A percentile compares a stretch with the other conserved stretches of the same genome.
These are phyloP conservation scores for Octonoba sinensis DNA, from an alignment of 2,888 invertebrate genomes.

Conservation along the genomic window DNA sequence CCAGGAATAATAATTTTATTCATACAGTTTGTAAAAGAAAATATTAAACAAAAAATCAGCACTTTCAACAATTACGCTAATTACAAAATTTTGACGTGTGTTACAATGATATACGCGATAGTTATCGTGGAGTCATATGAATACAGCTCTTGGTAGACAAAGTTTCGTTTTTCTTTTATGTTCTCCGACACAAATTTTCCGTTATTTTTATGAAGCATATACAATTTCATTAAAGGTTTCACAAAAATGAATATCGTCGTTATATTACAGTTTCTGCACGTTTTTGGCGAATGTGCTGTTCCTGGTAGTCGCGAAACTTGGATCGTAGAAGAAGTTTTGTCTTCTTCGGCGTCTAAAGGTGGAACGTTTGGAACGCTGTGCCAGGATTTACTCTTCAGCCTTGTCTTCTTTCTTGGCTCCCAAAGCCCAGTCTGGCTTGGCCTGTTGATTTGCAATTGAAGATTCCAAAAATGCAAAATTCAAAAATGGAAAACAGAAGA, in stretches of 20 bases:
- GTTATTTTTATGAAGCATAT: neutral
- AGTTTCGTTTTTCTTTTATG: neutral
- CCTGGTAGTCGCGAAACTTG: neutral
- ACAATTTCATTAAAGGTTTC: neutral
- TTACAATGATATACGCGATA: neutral
- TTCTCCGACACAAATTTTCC: neutral
- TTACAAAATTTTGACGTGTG: slow-evolving; percentile 26
- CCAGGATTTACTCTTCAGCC: slow-evolving; percentile 36
- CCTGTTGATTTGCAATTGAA: slow-evolving; percentile 16
- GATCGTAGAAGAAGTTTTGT: neutral
- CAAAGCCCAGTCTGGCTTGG: slow-evolving; percentile 67
- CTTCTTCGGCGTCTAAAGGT: slow-evolving; percentile 33
- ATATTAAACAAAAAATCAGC: slow-evolving; percentile 29
- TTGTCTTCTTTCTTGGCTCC: slow-evolving; percentile 64
- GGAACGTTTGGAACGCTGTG: slow-evolving; percentile 62
- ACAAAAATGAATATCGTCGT: neutral
- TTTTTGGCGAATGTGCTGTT: slow-evolving; percentile 14
- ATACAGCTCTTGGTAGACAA: neutral
- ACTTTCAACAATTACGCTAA: slow-evolving; percentile 36
- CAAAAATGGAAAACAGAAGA: no score
- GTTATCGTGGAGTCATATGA: neutral
- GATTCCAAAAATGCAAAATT: no score
- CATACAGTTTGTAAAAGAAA: slow-evolving; percentile 39
- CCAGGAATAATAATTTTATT: slow-evolving; percentile 52
- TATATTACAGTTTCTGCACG: slow-evolving; percentile 3